Base-by-base conservation (phyloP, 2,888 invertebrate species). In the Latheticus oryzae region DNA sequence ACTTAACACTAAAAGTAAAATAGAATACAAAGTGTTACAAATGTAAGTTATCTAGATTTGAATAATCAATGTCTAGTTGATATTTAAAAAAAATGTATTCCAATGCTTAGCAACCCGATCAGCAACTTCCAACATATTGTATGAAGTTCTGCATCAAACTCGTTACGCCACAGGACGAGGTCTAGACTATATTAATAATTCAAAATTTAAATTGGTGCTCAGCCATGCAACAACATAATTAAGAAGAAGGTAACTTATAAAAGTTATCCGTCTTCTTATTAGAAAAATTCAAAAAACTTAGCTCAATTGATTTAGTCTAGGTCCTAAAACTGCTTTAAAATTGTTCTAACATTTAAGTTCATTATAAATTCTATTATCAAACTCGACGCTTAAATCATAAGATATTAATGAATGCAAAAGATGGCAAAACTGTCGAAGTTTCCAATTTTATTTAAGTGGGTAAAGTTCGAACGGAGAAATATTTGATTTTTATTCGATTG, bases 361-460 rank as follows among this genome's bases (percentile, higher is more conserved):
- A 56, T 56, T 56, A 56, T 50, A 56, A 56, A 56, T 56, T 56
- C 56, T 56, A 56, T 56, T 56, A 56, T 7, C 42, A 19, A 13
- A 56, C 24, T 35, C 43, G 21, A 23, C 19, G 42, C 56, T 56
- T n/a, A 42, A 50, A 43, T 56, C 43, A 56, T 50, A 42, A 19
- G 26, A 56, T 42, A 56, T 56, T 56, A 56, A 56, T 56, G 42
- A 43, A 56, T 56, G 56, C 50, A 56, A 56, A 56, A 33, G 37
- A 56, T 50, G 50, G 37, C 37, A 24, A 38, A 48, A 52, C 52
- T 52, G 52, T 32, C 52, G 32, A 52, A 52, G 32, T 52, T 52
- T 42, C 32, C 21, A 42, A 40, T 40, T 52, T 52, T 42, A 32
- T 40, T 42, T 52, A 28, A 28, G 7, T 13, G 3, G 23, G 24